Evolutionary conservation across 2,888 invertebrate species (phyloP), one percentile per base, ranked within the genome.

Genomic region (Plutella xylostella): DNA sequence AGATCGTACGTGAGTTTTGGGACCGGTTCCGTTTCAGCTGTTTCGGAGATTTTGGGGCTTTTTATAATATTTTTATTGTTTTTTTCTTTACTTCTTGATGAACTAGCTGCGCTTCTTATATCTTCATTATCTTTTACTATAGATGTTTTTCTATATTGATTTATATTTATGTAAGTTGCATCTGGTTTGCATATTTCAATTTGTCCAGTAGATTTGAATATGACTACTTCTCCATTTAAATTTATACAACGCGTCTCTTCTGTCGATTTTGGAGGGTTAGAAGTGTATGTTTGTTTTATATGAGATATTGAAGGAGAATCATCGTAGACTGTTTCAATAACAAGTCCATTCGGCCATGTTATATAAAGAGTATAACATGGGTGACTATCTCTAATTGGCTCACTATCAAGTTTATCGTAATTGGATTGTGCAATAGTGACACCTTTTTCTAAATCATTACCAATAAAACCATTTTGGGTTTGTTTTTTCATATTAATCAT

Each of bases 321-420:
- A 49, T 69, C 65, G 54, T 80, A 62, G 17, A 83, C 64, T 46
- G 64, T 75, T 56, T 82, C 76, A 7, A 74, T 74, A 7, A 79
- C 63, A 25, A 74, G 64, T 2, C 84, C 84, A 51, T 79, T 83
- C 1, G 82, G 80, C 77, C 80, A 83, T 3, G 80, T 75, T 17
- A 79, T 52, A 49, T 54, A 62, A 31, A 82, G 51, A 1, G 75
- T 68, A 56, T 79, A n/a, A n/a, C n/a, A n/a, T n/a, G n/a, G n/a
- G n/a, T n/a, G n/a, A n/a, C n/a, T n/a, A n/a, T n/a, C n/a, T n/a
- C n/a, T n/a, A n/a, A n/a, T n/a, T n/a, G n/a, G n/a, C n/a, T n/a
- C n/a, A n/a, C n/a, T n/a, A n/a, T n/a, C n/a, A n/a, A n/a, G n/a
- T n/a, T n/a, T n/a, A n/a, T n/a, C n/a, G n/a, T n/a, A n/a, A n/a